phyloP scores from a whole-genome alignment of 2,797 vertebrate species.

The Fistularia tabacaria region DNA sequence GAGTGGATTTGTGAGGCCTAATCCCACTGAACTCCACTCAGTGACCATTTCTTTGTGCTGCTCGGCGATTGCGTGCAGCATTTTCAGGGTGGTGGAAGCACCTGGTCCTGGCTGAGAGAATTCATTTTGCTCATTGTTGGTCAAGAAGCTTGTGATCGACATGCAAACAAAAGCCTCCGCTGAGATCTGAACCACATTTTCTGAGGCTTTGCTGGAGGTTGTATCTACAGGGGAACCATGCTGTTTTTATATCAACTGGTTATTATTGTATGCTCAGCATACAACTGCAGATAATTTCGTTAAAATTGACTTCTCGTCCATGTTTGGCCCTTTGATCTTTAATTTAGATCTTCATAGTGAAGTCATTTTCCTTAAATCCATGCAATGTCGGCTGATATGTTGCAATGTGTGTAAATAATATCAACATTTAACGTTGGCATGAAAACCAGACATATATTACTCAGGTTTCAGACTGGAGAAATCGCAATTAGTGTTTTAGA shows the following conservation, averaged over 20 bases:
- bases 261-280: background rate
- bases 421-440: too few species aligned
- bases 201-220: background rate
- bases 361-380: too few species aligned
- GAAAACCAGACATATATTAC: too few species aligned
- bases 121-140: conserved; percentile 32
- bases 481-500: too few species aligned
- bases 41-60: conserved; percentile 38
- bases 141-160: conserved; percentile 28
- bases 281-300: background rate
- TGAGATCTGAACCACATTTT: conserved; percentile 3
- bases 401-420: too few species aligned
- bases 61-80: conserved; percentile 44
- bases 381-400: too few species aligned
- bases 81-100: conserved; percentile 45
- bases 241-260: background rate
- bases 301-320: too few species aligned
- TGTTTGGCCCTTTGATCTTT: too few species aligned
- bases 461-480: too few species aligned
- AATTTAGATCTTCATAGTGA: too few species aligned
- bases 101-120: conserved; percentile 39
- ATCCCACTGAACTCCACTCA: conserved; percentile 47
- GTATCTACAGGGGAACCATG: background rate
- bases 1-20: conserved; percentile 52
- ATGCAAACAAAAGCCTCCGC: conserved; percentile 19